Evolutionary conservation across 2,888 invertebrate species (phyloP).

Genomic region (Arenicola marina): DNA sequence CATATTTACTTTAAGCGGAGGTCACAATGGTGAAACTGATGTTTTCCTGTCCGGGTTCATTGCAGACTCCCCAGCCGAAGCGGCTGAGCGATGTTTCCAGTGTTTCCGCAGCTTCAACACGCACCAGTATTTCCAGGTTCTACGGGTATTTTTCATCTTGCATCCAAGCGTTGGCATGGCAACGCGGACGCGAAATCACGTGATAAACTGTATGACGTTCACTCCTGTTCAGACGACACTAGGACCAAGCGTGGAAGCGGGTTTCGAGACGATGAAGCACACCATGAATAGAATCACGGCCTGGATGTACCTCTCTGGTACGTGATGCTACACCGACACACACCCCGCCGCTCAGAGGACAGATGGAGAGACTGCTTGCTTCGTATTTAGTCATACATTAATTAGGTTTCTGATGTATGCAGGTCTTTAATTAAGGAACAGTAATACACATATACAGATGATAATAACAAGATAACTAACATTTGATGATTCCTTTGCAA

Average conservation of each 20-base stretch:
- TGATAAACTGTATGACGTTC: constrained; percentile 26
- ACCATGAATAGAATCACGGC: constrained; percentile 20
- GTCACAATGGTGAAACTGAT: too few relatives aligned
- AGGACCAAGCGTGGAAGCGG: constrained; percentile 12
- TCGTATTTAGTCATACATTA: too few relatives aligned
- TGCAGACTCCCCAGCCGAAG: constrained; percentile 2
- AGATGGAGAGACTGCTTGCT: too few relatives aligned
- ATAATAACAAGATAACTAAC: too few relatives aligned
- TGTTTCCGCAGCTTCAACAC: constrained; percentile 6
- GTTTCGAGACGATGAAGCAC: constrained; percentile 18
- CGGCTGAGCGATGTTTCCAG: constrained; percentile 11
- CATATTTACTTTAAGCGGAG: too few relatives aligned
- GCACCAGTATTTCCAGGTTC: constrained; percentile 17
- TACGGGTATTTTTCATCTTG: constrained; percentile 17
- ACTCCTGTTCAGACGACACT: constrained; percentile 23
- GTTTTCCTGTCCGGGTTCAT: too few relatives aligned
- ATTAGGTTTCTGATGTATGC: too few relatives aligned
- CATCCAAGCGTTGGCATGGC: not conserved
- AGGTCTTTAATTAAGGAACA: too few relatives aligned
- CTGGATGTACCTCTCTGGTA: constrained; percentile 23
- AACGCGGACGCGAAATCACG: not conserved
- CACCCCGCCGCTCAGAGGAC: too few relatives aligned
- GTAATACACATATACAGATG: too few relatives aligned
- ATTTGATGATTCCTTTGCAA: too few relatives aligned
- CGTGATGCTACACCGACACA: too few relatives aligned